phyloP scores from a whole-genome alignment of 2,113 vertebrate genomes.

The Cryptomyrus ogoouensis region DNA sequence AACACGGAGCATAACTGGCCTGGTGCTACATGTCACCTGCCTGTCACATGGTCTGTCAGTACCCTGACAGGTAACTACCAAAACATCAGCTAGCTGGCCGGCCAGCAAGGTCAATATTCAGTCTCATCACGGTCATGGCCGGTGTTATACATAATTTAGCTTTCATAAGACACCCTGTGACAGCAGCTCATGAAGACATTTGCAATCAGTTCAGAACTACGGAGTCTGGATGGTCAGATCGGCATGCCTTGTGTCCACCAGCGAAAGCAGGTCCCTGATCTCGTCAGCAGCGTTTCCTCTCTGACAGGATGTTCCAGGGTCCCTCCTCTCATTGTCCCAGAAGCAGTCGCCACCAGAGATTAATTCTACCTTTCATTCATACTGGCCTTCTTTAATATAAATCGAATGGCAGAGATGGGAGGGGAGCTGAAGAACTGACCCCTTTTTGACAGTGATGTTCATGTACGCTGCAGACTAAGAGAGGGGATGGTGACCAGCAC shows the following conservation, averaged over 20 bases:
- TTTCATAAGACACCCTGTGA: neutral
- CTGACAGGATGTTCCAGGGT: neutral
- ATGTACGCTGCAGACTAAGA: neutral
- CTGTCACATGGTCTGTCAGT: neutral
- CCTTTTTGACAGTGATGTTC: neutral
- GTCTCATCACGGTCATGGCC: neutral
- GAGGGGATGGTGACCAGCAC: neutral
- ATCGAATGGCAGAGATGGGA: neutral
- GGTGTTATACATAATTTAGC: neutral
- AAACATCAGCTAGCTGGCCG: neutral
- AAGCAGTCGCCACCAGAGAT: neutral
- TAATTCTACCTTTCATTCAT: neutral
- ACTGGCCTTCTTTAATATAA: neutral
- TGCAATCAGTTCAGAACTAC: neutral
- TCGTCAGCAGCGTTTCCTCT: neutral
- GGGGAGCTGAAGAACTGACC: neutral
- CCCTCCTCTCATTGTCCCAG: neutral
- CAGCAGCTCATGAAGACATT: neutral
- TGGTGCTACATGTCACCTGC: neutral
- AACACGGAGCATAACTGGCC: neutral
- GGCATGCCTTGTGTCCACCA: neutral
- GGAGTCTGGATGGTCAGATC: neutral
- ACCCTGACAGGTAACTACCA: neutral
- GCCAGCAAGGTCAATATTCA: neutral
- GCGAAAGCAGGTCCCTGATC: neutral